Evolutionary conservation across 2,797 vertebrate genomes (phyloP).

Genomic region (Sardinella longiceps): DNA sequence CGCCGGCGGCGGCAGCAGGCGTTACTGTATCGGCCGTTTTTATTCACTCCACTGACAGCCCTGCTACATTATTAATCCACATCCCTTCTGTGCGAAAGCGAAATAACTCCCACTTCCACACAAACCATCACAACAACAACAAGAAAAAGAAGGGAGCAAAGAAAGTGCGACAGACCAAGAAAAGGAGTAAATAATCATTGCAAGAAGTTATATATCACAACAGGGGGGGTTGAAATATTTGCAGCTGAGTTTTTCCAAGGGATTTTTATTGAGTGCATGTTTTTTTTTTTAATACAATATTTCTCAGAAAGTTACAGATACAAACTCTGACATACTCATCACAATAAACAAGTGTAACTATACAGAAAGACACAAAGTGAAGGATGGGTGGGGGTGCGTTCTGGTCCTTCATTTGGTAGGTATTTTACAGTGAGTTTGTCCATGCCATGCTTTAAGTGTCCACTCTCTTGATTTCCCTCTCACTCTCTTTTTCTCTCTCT

Average conservation of each 20-base stretch:
- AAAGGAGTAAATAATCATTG: neutral
- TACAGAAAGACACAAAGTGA: conserved; percentile 71
- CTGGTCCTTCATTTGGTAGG: conserved; percentile 50
- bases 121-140: conserved; percentile 24
- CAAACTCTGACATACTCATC: conserved; percentile 83
- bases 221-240: neutral
- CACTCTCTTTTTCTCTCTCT: conserved; percentile 33
- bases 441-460: conserved; percentile 51
- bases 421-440: conserved; percentile 55
- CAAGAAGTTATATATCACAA: neutral
- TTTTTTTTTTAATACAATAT: conserved; percentile 79
- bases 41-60: conserved; percentile 48
- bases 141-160: conserved; percentile 43
- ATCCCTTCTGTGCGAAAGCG: conserved; percentile 36
- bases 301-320: conserved; percentile 86
- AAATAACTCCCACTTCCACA: neutral
- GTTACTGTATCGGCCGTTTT: conserved; percentile 55
- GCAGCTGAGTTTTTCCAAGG: conserved; percentile 66
- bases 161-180: neutral
- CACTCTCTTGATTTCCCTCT: conserved; percentile 25
- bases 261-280: conserved; percentile 82
- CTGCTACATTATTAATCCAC: neutral
- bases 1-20: conserved; percentile 47
- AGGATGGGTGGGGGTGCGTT: conserved; percentile 33
- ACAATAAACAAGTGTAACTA: conserved; percentile 83